phyloP scores from a whole-genome alignment of 1,140 invertebrate species.

The Liolophura sinensis region DNA sequence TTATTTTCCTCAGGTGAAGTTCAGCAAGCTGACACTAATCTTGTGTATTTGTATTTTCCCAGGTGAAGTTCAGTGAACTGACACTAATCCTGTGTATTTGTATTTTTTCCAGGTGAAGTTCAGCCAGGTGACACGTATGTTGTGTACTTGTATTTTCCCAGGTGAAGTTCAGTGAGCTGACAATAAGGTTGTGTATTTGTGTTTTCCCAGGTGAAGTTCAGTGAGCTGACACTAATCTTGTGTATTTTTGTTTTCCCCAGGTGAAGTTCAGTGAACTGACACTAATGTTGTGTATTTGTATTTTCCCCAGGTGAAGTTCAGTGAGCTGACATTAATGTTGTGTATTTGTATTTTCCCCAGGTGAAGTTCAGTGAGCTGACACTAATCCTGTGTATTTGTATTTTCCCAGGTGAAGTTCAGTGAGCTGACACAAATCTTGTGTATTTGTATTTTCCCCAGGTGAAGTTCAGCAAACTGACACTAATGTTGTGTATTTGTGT shows the following conservation, averaged over 20 bases:
- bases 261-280: conserved; percentile 98
- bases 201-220: conserved; percentile 90
- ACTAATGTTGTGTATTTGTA: too few relatives aligned
- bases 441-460: too few relatives aligned
- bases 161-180: conserved; percentile 97
- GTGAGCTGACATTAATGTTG: conserved; percentile 95
- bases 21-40: conserved; percentile 96
- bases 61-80: conserved; percentile 96
- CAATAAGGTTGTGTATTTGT: too few relatives aligned
- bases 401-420: conserved; percentile 91
- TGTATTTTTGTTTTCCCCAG: too few relatives aligned
- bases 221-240: conserved; percentile 94
- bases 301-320: conserved; percentile 90
- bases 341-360: too few relatives aligned
- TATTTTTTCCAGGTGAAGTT: conserved; percentile 97
- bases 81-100: too few relatives aligned
- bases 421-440: too few relatives aligned
- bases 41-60: too few relatives aligned
- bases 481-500: too few relatives aligned
- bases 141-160: too few relatives aligned
- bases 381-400: too few relatives aligned
- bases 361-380: conserved; percentile 98
- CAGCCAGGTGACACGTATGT: conserved; percentile 95
- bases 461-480: conserved; percentile 97
- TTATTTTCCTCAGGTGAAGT: conserved; percentile 86